phyloP scores from a whole-genome alignment of 2,113 vertebrate species.

The Pseudorhombus dupliciocellatus region DNA sequence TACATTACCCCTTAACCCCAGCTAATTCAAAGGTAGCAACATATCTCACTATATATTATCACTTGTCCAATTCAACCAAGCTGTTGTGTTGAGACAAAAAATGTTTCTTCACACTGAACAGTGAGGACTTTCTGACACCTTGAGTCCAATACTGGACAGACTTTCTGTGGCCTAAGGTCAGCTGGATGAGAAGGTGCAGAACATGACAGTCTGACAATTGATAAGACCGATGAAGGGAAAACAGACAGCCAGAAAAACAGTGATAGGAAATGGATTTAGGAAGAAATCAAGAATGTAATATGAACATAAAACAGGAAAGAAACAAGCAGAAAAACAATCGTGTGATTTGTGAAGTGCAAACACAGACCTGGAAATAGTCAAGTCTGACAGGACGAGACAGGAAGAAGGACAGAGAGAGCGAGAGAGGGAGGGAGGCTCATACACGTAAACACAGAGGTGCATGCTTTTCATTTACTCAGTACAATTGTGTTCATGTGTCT shows the following conservation, averaged over 20 bases:
- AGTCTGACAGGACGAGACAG: too few relatives aligned
- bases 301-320: background rate
- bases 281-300: too few relatives aligned
- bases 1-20: background rate
- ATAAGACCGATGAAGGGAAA: constrained; percentile 35
- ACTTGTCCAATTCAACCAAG: background rate
- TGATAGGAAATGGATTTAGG: background rate
- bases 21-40: too few relatives aligned
- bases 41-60: background rate
- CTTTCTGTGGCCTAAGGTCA: background rate
- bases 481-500: constrained; percentile 11
- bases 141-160: constrained; percentile 7
- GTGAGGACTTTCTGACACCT: constrained; percentile 21
- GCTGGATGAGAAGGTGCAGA: constrained; percentile 26
- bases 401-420: too few relatives aligned
- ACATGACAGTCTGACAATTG: constrained; percentile 28
- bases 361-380: too few relatives aligned
- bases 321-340: background rate
- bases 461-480: background rate
- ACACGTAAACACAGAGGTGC: background rate
- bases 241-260: background rate
- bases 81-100: background rate
- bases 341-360: background rate
- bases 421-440: background rate
- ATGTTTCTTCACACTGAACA: constrained; percentile 4